Conservation (phyloP, 2,888 invertebrate genomes). For the Brachypalpus laphriformis region DNA sequence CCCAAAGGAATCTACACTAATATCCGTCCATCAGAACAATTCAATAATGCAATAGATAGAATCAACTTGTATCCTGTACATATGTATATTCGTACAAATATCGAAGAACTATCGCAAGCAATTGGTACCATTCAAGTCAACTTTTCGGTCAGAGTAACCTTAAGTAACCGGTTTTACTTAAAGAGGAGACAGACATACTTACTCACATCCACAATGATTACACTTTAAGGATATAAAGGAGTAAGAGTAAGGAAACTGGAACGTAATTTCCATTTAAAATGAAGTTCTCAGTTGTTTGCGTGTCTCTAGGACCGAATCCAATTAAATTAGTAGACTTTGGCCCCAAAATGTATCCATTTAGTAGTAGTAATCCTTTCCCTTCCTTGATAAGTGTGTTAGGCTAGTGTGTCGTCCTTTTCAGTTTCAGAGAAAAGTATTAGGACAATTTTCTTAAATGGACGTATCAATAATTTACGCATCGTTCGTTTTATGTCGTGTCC, state of each 20-base stretch:
- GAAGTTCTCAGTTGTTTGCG: slow-evolving; percentile 48
- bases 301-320: slow-evolving; percentile 45
- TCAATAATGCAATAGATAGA: slow-evolving; percentile 43
- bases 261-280: slow-evolving; percentile 53
- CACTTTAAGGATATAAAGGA: slow-evolving; percentile 1
- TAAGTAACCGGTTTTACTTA: slow-evolving; percentile 43
- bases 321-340: slow-evolving; percentile 55
- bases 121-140: slow-evolving; percentile 40
- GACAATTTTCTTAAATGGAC: slow-evolving; percentile 56
- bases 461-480: slow-evolving; percentile 57
- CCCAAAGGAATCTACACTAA: not conserved
- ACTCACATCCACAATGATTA: slow-evolving; percentile 20
- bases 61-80: not conserved
- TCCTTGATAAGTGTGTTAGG: not conserved
- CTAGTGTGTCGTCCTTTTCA: not conserved
- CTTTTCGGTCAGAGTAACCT: slow-evolving; percentile 38
- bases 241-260: not conserved
- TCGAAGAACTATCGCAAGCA: slow-evolving; percentile 18
- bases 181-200: slow-evolving; percentile 20
- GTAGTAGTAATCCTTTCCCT: slow-evolving; percentile 42
- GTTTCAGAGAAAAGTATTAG: slow-evolving; percentile 26
- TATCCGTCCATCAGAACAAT: not conserved
- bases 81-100: not conserved
- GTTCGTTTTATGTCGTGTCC: slow-evolving; percentile 20
- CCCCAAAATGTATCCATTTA: slow-evolving; percentile 45